These are phyloP conservation scores for Andrena trimmerana DNA, from an alignment of 2,888 invertebrate species.

Conservation along the genomic window DNA sequence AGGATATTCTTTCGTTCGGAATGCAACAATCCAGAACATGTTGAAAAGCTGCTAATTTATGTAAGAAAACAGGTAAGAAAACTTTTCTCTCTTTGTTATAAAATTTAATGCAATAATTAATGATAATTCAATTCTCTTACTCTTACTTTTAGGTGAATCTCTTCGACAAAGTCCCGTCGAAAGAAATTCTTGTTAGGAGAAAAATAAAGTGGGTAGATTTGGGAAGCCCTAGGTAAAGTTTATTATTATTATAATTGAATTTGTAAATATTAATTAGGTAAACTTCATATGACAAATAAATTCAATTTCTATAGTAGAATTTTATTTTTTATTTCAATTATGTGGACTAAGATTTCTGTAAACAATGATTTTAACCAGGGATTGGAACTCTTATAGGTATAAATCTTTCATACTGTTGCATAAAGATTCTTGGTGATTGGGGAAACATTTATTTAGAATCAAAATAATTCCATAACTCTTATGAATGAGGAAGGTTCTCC, in stretches of 20 bases:
- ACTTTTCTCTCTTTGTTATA: background rate
- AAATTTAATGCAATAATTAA: background rate
- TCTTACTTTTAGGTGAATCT: conserved; percentile 67
- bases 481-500: too few species aligned
- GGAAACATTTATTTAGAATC: too few species aligned
- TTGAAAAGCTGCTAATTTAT: conserved; percentile 91
- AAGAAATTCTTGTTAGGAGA: conserved; percentile 50
- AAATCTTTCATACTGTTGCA: too few species aligned
- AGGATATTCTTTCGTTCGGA: conserved; percentile 91
- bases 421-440: too few species aligned
- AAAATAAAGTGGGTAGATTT: conserved; percentile 73
- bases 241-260: conserved; percentile 7
- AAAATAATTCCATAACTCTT: too few species aligned
- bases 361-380: background rate
- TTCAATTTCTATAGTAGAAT: background rate
- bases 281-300: conserved; percentile 28
- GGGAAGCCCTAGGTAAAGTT: conserved; percentile 75
- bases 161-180: conserved; percentile 69
- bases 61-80: conserved; percentile 87
- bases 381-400: too few species aligned
- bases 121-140: conserved; percentile 21
- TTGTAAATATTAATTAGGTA: conserved; percentile 43
- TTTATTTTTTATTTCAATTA: background rate
- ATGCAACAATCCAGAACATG: conserved; percentile 88
- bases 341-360: background rate